Evolutionary conservation across 2,888 invertebrate genomes (phyloP), one percentile per base, ranked within the genome.

Genomic region (Craniophora ligustri): DNA sequence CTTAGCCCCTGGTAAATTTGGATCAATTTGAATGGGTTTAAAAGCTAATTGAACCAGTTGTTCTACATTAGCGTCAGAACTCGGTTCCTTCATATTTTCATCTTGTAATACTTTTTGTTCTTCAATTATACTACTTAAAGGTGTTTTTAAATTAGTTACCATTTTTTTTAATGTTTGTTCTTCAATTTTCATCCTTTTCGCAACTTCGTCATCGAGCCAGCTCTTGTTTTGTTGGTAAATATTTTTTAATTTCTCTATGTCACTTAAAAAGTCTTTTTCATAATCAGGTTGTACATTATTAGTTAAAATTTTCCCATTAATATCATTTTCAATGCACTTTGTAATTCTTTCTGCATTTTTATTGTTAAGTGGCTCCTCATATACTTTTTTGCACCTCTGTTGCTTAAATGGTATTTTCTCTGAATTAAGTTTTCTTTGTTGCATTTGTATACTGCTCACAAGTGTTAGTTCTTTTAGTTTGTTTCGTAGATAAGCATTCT

Each of bases 401-500:
- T 82, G 86, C 76, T 89, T 90, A 14, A 68, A 55, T 48, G 73
- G 60, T 39, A 72, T 32, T 57, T 76, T 83, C 11, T 85, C 85
- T 44, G 71, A 46, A 45, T 70, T 68, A 11, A 71, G 21, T 76
- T 82, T 84, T 61, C 76, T 80, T 41, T 84, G 82, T 56, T 81
- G 80, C 35, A 77, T 72, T 65, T 86, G 84, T 53, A 81, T 67
- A 60, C 78, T 82, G 48, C 75, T 84, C 6, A 79, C 55, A 31
- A 86, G 64, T 40, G 89, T 85, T 18, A 92, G 67, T 72, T 92
- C 92, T 71, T 88, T 92, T 32, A 93, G 60, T 79, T 90, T 91
- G 58, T 76, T 88, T 30, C 91, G 79, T 61, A 93, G 78, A 73
- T 86, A 90, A 44, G 88, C 84, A 79, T 93, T 94, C 80, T 94